Evolutionary conservation across 2,888 invertebrate species (phyloP), one percentile per base, ranked within the genome.

Genomic region (Shargacucullia verbasci): DNA sequence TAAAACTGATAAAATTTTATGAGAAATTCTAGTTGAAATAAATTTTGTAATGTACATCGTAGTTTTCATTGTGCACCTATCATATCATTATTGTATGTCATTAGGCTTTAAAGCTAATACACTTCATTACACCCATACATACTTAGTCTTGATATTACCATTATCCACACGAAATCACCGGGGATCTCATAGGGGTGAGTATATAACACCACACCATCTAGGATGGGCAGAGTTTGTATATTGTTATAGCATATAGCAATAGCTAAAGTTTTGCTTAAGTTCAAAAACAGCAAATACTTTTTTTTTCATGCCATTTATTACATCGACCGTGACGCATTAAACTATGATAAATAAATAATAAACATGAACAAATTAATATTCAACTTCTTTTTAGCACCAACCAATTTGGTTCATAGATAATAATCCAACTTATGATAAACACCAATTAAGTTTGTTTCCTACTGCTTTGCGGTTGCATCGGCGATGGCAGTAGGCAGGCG

Each of bases 401-500:
- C 70, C 78, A 65, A 72, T 67, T 57, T 69, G 66, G 61, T 60
- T 73, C 12, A 43, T 43, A 69, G 50, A 68, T 64, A n/a, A 38
- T 58, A 41, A 52, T 54, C 48, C 52, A 55, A 68, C 41, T 39
- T 39, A 13, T 3, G n/a, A 25, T 53, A 7, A 9, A 31, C n/a
- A 45, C 34, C 41, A 49, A 43, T 70, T 84, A 86, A 50, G 78
- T 65, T 41, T 79, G 73, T 60, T 88, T 87, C 29, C 59, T 68
- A 55, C 82, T 87, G 43, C 74, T 90, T 57, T 91, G 92, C 1
- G 96, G 95, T 74, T 93, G 93, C n/a, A 96, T 73, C 0, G 96
- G 95, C 0, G 95, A 95, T 0, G 95, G 96, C 37, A 95, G 79
- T 0, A 95, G 83, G 47, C 94, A 93, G 4, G 88, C 94, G 0